A percentile compares a stretch with the other conserved stretches of the same genome.
Evolutionary conservation across 1,140 invertebrate genomes (phyloP).

Genomic region (Wasmannia auropunctata): DNA sequence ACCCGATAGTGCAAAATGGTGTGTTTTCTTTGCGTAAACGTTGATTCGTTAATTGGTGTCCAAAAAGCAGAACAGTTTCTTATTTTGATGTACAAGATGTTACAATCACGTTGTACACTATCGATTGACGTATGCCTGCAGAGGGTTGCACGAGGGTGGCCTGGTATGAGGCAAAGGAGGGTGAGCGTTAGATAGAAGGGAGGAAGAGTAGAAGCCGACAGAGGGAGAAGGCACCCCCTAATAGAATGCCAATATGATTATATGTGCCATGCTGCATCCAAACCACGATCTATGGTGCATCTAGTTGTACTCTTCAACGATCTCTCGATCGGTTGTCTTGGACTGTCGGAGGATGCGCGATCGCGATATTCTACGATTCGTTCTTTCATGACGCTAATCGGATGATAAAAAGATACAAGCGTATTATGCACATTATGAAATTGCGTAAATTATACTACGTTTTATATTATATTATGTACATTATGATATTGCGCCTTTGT

Average conservation of each 20-base stretch:
- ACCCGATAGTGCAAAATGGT: background rate
- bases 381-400: background rate
- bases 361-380: background rate
- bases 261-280: conserved; percentile 79
- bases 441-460: no score
- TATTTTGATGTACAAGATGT: conserved; percentile 73
- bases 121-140: conserved; percentile 79
- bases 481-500: background rate
- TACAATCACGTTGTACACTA: conserved; percentile 79
- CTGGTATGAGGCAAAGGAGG: conserved; percentile 57
- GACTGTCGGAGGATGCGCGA: background rate
- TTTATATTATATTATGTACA: background rate
- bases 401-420: background rate
- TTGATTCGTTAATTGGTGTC: conserved; percentile 17
- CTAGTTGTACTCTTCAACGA: conserved; percentile 62
- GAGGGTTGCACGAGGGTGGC: conserved; percentile 68
- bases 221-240: conserved; percentile 77
- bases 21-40: background rate
- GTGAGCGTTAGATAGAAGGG: conserved; percentile 70
- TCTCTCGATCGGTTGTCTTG: conserved; percentile 44
- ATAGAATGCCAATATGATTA: conserved; percentile 84
- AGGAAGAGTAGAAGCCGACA: conserved; percentile 72
- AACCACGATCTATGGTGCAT: conserved; percentile 75
- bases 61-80: conserved; percentile 26
- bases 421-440: background rate